phyloP scores from a whole-genome alignment of 2,888 invertebrate genomes.

The Polia nebulosa region DNA sequence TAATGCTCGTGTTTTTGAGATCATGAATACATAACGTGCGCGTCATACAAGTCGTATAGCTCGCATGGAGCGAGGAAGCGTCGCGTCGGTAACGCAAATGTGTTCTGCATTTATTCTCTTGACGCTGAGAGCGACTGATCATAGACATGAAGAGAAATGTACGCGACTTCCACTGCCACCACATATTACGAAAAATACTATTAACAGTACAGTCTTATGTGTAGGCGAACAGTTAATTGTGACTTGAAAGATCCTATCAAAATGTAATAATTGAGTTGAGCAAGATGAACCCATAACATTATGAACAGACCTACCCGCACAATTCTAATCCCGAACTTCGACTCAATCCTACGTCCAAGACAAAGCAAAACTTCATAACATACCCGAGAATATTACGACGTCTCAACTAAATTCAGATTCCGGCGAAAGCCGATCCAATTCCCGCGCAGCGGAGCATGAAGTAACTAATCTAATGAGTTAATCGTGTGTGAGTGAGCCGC shows the following conservation, averaged over 20 bases:
- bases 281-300: constrained; percentile 13
- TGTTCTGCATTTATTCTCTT: constrained; percentile 1
- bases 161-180: no score
- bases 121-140: constrained; percentile 21
- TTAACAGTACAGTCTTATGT: neutral
- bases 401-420: constrained; percentile 60
- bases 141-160: neutral
- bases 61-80: constrained; percentile 6
- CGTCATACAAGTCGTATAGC: neutral
- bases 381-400: constrained; percentile 35
- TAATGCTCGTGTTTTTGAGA: constrained; percentile 33
- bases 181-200: neutral
- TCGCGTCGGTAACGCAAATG: constrained; percentile 4
- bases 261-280: neutral
- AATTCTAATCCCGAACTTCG: constrained; percentile 20
- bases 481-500: constrained; percentile 57
- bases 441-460: constrained; percentile 54
- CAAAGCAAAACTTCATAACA: constrained; percentile 39
- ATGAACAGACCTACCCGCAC: constrained; percentile 13
- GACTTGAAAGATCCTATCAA: neutral
- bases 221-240: neutral
- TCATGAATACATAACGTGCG: constrained; percentile 48
- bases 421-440: constrained; percentile 59
- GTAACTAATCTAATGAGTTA: constrained; percentile 65
- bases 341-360: constrained; percentile 14